phyloP scores from a whole-genome alignment of 2,888 invertebrate species.

The Dynastes hyllus region DNA sequence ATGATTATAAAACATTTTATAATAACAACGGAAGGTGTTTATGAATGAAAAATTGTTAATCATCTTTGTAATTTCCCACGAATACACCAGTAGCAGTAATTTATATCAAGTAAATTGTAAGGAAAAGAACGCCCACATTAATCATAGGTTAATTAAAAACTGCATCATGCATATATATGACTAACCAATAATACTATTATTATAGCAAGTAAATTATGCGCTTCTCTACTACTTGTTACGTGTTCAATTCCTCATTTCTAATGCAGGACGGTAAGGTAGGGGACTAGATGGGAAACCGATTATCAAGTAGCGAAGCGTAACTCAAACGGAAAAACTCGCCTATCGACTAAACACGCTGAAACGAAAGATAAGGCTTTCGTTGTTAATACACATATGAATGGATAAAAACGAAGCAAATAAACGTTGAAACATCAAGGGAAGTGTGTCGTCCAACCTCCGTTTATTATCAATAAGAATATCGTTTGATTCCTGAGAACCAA shows the following conservation, averaged over 20 bases:
- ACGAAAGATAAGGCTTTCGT: neutral
- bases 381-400: neutral
- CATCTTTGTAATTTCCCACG: constrained; percentile 27
- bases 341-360: neutral
- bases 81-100: constrained; percentile 9
- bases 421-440: constrained; percentile 23
- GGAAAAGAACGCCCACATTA: constrained; percentile 10
- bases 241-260: constrained; percentile 26
- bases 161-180: constrained; percentile 33
- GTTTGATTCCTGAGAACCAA: constrained; percentile 45
- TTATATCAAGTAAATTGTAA: constrained; percentile 20
- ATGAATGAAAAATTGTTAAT: constrained; percentile 13
- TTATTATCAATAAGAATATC: constrained; percentile 38
- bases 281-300: constrained; percentile 20
- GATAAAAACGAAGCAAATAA: constrained; percentile 1
- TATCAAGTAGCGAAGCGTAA: constrained; percentile 26
- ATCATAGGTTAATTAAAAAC: constrained; percentile 15
- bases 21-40: constrained; percentile 7
- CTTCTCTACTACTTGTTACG: neutral
- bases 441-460: constrained; percentile 34
- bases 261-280: neutral
- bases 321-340: neutral
- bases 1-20: neutral
- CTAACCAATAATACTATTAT: constrained; percentile 34
- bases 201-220: constrained; percentile 30